Base-by-base conservation (phyloP, 1,140 invertebrate species). In the Mercenaria mercenaria region DNA sequence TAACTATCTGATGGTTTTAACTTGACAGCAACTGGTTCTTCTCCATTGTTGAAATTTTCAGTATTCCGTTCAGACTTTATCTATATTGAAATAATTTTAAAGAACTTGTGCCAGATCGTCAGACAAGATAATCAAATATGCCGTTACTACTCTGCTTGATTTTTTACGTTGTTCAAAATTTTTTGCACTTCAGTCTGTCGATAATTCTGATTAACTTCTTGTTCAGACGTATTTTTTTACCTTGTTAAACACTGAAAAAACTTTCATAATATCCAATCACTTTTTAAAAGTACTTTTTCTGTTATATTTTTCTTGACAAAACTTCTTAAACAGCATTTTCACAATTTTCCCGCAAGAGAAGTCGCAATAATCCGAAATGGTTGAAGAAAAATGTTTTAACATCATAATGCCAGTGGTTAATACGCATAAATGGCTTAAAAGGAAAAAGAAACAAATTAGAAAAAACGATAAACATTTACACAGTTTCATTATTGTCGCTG, bases 371-470 rank as follows among this genome's bases (percentile, higher is more conserved):
- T 15, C 52, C 23, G 10, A 59, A 59, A 23, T 59, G 15, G 3
- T 23, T 59, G 52, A 18, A 59, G 6, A 47, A 47, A 59, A 59
- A 59, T 15, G 15, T 4, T 23, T 59, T 4, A 18, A 59, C 39
- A 72, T 72, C 11, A 39, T 32, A 39, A 13, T n/a, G 18, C 26
- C 15, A 72, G 29, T 47, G 41, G 47, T 77, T 50, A 52, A 79
- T 50, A 56, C 43, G 76, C 76, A 79, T 79, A 56, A 56, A 56
- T 79, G n/a, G 26, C 76, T 56, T 34, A 79, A 52, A 79, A 34
- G 50, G 47, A 79, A 76, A 79, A 59, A 52, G 76, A 79, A 79
- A 79, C 76, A 79, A 79, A 79, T 79, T 79, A 79, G n/a, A 18
- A 15, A 79, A 52, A 20, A 15, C 10, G 67, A 56, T 79, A 79